These are phyloP conservation scores for Rynchops niger DNA, from an alignment of 2,113 vertebrate genomes.

Conservation along the genomic window DNA sequence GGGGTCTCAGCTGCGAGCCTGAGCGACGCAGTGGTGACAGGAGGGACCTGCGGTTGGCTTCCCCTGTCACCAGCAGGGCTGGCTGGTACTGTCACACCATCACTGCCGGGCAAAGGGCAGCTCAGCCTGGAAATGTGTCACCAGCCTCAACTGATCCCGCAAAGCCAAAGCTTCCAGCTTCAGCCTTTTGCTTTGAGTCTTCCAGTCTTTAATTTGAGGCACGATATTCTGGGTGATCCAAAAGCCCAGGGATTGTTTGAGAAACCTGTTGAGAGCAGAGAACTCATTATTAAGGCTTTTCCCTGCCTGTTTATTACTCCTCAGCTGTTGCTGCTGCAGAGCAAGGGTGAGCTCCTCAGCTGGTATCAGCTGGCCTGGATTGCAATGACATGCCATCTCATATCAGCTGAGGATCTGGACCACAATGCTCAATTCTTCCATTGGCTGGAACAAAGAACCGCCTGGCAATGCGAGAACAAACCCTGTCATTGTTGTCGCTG, in stretches of 20 bases:
- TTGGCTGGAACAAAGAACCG: conserved; percentile 21
- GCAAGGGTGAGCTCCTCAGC: neutral
- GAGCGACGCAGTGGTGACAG: neutral
- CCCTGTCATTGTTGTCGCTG: neutral
- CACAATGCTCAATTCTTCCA: conserved; percentile 49
- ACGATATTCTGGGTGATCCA: neutral
- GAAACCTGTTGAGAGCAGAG: neutral
- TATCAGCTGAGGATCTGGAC: conserved; percentile 41
- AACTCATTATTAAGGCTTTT: neutral
- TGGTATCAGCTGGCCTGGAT: conserved; percentile 10
- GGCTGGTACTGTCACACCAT: neutral
- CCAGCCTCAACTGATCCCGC: neutral
- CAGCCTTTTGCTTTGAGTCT: neutral
- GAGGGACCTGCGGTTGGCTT: neutral
- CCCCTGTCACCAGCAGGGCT: neutral
- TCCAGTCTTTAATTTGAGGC: neutral
- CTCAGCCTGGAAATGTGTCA: neutral
- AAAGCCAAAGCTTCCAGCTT: neutral
- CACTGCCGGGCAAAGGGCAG: neutral
- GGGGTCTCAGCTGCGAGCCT: neutral
- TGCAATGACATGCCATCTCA: conserved; percentile 26
- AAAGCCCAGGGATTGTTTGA: neutral
- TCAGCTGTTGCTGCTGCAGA: conserved; percentile 8
- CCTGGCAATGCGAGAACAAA: conserved; percentile 22
- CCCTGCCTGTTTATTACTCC: neutral